Conservation (phyloP, 37 sponge, comb jelly and placozoan genomes). For the Petrosia ficiformis region DNA sequence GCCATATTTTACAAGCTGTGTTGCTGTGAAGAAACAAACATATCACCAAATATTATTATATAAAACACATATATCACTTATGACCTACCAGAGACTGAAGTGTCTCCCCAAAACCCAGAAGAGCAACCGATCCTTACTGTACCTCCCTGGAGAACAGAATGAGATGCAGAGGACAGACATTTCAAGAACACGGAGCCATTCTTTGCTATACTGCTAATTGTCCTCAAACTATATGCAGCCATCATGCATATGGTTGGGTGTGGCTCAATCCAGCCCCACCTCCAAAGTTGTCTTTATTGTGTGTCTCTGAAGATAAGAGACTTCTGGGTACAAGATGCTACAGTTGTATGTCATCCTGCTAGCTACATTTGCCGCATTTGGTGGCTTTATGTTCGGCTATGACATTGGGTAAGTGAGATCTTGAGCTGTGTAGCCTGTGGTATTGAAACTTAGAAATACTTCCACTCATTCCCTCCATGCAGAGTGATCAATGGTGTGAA, state of each 20-base stretch:
- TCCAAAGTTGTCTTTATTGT: no score
- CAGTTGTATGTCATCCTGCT: slow-evolving; percentile 35
- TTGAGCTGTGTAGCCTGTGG: background rate
- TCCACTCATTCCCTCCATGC: no score
- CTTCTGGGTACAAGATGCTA: background rate
- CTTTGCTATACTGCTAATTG: no score
- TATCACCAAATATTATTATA: background rate
- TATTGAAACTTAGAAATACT: background rate
- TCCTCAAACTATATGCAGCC: background rate
- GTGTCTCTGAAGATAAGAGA: background rate
- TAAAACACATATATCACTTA: background rate
- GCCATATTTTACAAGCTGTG: slow-evolving; percentile 84
- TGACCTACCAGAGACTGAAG: slow-evolving; percentile 56
- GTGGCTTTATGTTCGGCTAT: slow-evolving; percentile 78
- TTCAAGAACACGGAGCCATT: no score
- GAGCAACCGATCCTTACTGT: slow-evolving; percentile 88
- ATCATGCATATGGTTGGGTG: background rate
- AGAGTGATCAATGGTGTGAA: slow-evolving; percentile 65
- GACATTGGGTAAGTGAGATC: slow-evolving; percentile 62
- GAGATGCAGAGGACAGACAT: background rate
- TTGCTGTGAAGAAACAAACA: slow-evolving; percentile 31
- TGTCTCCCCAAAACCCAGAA: slow-evolving; percentile 98
- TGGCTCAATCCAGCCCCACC: background rate
- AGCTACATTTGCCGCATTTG: slow-evolving; percentile 67
- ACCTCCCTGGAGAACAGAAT: slow-evolving; percentile 11